Evolutionary conservation across 2,797 vertebrate genomes (phyloP), one percentile per base, ranked within the genome.

Genomic region (Eptatretus atami): DNA sequence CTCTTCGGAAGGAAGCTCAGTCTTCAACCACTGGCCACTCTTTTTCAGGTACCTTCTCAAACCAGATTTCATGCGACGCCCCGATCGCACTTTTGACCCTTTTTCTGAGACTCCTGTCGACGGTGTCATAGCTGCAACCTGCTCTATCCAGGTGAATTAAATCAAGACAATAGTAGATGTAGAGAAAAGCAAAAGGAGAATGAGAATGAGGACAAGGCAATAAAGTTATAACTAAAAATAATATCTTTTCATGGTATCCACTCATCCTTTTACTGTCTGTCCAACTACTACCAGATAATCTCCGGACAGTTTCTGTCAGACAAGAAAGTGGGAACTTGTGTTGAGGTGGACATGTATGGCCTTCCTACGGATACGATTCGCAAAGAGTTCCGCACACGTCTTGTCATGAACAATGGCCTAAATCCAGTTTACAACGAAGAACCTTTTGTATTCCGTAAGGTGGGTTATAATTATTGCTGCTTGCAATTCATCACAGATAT

Each of bases 361-460:
- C 69, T 96, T 68, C 90, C 92, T 13, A 98, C 92, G 0, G 92
- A 98, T 75, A 98, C 92, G 6, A 96, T 98, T 67, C 77, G 92
- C 53, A 98, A 96, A 70, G 92, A 98, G 70, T 98, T 95, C 69
- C 82, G 84, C 66, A 98, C 92, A 0, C 82, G 87, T 54, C 95
- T 98, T 86, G 86, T 98, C 74, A 94, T 98, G 86, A 96, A 95
- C 80, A 98, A 98, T 3, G 92, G 92, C 10, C 77, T 96, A 66
- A 98, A 98, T 70, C 92, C 92, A 0, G 84, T 85, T 55, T 98
- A 98, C 79, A 98, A 92, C 3, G 90, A 98, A 68, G 92, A 98
- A 66, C 82, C 87, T 1, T 98, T 98, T 13, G 86, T 98, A 53
- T 98, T 98, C 69, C 80, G 92, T 70, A 98, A 98, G 86, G 92